Evolutionary conservation across 2,888 invertebrate genomes (phyloP).

Genomic region (Esperia sulphurella): DNA sequence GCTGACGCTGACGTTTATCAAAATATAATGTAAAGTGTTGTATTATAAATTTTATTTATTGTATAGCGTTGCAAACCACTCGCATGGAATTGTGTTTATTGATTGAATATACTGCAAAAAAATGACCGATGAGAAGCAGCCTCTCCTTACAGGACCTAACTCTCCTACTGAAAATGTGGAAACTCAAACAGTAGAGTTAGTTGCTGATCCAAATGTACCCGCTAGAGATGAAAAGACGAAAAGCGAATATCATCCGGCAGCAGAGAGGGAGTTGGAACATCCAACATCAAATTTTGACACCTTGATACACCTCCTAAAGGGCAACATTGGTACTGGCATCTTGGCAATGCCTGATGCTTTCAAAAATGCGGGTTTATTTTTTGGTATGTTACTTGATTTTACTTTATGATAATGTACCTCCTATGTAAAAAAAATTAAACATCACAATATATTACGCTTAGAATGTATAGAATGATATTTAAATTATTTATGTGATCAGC

Average conservation of each 20-base stretch:
- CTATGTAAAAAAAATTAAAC: too few species aligned
- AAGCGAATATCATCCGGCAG: constrained; percentile 76
- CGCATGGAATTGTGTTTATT: constrained; percentile 9
- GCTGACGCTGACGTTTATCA: too few species aligned
- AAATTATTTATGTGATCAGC: too few species aligned
- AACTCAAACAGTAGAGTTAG: constrained; percentile 56
- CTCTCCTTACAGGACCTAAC: constrained; percentile 72
- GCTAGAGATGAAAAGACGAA: constrained; percentile 47
- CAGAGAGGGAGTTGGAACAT: constrained; percentile 85
- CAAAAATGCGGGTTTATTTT: constrained; percentile 91
- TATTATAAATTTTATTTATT: not conserved
- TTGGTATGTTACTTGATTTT: constrained; percentile 78
- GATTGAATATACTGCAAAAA: constrained; percentile 19
- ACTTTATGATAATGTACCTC: too few species aligned
- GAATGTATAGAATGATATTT: too few species aligned
- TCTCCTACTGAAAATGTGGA: constrained; percentile 51
- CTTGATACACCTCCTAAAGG: constrained; percentile 85
- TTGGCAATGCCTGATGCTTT: constrained; percentile 98
- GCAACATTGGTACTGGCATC: constrained; percentile 94
- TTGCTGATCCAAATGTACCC: constrained; percentile 37
- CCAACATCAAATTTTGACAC: constrained; percentile 91
- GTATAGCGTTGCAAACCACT: not conserved
- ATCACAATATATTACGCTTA: too few species aligned
- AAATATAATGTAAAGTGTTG: too few species aligned
- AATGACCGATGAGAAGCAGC: constrained; percentile 86